Base-by-base conservation (phyloP, 2,113 vertebrate genomes). In the Pantherophis guttatus region DNA sequence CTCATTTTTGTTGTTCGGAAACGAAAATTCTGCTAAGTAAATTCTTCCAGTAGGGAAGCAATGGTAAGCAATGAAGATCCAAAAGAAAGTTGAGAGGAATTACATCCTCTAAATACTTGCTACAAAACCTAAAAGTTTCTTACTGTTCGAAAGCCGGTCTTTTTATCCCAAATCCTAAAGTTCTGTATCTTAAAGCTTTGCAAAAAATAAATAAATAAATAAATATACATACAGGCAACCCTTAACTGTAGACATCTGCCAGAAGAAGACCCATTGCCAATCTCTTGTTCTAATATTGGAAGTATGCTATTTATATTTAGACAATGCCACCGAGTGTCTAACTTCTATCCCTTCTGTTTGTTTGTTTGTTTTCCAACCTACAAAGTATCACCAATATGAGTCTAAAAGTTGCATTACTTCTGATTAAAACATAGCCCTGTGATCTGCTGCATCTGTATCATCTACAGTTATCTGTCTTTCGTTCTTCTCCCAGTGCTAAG, bases 11-110 rank as follows among this genome's bases (percentile, higher is more conserved):
- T 15, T 39, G 15, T 81, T 81, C 2, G 2, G 70, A 75, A 33
- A 75, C 6, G n/a, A 81, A 81, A 19, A 19, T 19, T 39, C 33
- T 75, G 70, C 3, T 23, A 9, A 21, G 33, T 3, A 81, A 48
- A 81, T 8, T 44, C 33, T 81, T 39, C 75, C 15, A 81, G 75
- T 44, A 21, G 7, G 75, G 19, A 44, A 21, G 3, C 21, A 81
- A 81, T 21, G 33, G 19, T 9, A 81, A 44, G 33, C 65, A 75
- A 33, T 33, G 8, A 24, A 24, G 8, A n/a, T 5, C 0, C 4
- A 24, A 10, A 81, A 33, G 5, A 12, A n/a, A 29, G 11, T 13
- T 4, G 8, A 33, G 39, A 58, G 0, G 0, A 8, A 75, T 59
- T 4, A 93, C 50, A 1, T 39, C 89, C 87, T 57, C 12, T 1